Evolutionary conservation across 2,888 invertebrate species (phyloP).

Genomic region (Idaea aversata): DNA sequence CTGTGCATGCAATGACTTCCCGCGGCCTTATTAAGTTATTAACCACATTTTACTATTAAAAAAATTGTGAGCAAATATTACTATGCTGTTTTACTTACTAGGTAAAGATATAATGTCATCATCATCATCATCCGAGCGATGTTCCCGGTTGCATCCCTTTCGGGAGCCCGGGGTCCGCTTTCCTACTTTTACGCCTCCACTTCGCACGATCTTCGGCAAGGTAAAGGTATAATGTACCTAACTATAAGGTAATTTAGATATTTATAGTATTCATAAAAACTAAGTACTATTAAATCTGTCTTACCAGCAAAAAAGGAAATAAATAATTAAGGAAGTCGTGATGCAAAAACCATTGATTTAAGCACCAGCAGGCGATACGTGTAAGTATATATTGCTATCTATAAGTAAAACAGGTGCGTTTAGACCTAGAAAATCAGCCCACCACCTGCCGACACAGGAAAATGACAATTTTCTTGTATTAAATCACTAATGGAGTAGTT

Average conservation of each 20-base stretch:
- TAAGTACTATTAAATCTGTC: not conserved
- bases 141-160: too few relatives aligned
- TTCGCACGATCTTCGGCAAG: too few relatives aligned
- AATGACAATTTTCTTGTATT: slow-evolving; percentile 61
- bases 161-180: too few relatives aligned
- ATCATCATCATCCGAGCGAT: too few relatives aligned
- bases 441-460: slow-evolving; percentile 59
- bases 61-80: too few relatives aligned
- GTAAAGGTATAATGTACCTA: too few relatives aligned
- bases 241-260: not conserved
- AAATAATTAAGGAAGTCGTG: slow-evolving; percentile 10
- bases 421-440: slow-evolving; percentile 57
- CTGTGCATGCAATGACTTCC: too few relatives aligned
- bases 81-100: too few relatives aligned
- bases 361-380: slow-evolving; percentile 14
- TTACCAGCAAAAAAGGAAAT: slow-evolving; percentile 2
- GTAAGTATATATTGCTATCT: slow-evolving; percentile 37
- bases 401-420: slow-evolving; percentile 29
- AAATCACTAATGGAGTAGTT: slow-evolving; percentile 9
- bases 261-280: not conserved
- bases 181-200: too few relatives aligned
- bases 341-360: slow-evolving; percentile 15
- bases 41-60: too few relatives aligned
- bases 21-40: too few relatives aligned
- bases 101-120: too few relatives aligned